These are phyloP conservation scores for Merodon equestris DNA, from an alignment of 2,888 invertebrate species.

Conservation along the genomic window DNA sequence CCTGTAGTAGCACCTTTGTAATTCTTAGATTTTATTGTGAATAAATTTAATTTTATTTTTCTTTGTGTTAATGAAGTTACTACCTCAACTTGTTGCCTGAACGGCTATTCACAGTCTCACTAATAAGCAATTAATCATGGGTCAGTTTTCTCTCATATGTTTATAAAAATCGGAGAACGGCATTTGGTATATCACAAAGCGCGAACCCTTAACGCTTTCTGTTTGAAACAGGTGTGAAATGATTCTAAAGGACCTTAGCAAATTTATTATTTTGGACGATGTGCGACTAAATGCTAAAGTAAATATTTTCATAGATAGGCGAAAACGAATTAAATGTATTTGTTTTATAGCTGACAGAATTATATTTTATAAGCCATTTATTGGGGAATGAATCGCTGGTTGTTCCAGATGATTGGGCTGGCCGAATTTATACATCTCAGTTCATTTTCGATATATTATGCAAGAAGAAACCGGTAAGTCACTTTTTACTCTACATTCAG, in stretches of 20 bases:
- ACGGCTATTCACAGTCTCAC: no score
- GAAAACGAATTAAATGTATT: not conserved
- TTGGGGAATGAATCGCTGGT: conserved; percentile 37
- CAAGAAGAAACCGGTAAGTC: conserved; percentile 45
- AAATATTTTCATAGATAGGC: not conserved
- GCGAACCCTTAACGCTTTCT: no score
- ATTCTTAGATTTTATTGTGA: no score
- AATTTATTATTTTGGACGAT: conserved; percentile 48
- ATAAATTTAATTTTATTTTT: no score
- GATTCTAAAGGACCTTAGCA: conserved; percentile 44
- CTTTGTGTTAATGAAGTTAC: no score
- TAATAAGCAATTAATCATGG: no score
- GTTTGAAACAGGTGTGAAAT: conserved; percentile 27
- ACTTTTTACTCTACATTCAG: not conserved
- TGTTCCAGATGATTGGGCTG: conserved; percentile 46
- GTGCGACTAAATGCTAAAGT: conserved; percentile 29
- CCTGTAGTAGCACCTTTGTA: no score
- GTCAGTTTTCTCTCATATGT: no score
- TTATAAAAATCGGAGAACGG: no score
- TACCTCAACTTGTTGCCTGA: no score
- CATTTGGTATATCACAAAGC: no score
- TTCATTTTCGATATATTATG: conserved; percentile 48
- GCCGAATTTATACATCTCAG: conserved; percentile 46
- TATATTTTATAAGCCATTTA: conserved; percentile 54
- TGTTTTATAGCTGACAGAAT: conserved; percentile 19